phyloP scores from a whole-genome alignment of 2,113 vertebrate genomes.

The Galemys pyrenaicus region DNA sequence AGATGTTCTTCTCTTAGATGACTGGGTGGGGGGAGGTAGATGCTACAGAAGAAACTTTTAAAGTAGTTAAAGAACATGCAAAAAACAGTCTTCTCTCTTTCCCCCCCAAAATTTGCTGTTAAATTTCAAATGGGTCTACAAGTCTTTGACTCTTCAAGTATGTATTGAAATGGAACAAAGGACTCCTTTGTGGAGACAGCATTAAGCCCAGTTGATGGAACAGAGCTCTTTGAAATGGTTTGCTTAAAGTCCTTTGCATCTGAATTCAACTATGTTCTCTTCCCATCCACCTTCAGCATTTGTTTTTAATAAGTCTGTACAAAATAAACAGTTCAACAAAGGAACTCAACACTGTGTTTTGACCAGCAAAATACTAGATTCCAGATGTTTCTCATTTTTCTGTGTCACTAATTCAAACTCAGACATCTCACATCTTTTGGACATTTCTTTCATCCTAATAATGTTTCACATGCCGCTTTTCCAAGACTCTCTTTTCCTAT shows the following conservation, averaged over 20 bases:
- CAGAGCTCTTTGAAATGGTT: conserved; percentile 43
- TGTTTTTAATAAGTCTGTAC: conserved; percentile 68
- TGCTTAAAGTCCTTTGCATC: conserved; percentile 19
- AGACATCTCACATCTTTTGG: conserved; percentile 50
- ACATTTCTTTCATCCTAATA: conserved; percentile 7
- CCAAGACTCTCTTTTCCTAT: neutral
- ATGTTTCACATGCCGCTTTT: neutral
- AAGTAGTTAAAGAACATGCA: conserved; percentile 33
- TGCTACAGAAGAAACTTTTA: neutral
- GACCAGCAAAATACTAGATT: conserved; percentile 56
- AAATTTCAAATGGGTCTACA: conserved; percentile 26
- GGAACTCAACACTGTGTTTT: neutral
- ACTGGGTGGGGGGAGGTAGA: no score
- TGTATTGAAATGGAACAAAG: conserved; percentile 50
- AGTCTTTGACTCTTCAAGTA: conserved; percentile 26
- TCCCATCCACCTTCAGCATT: conserved; percentile 51
- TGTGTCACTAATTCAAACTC: conserved; percentile 16
- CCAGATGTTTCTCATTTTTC: conserved; percentile 74
- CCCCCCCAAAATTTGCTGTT: neutral
- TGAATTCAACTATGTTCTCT: conserved; percentile 12
- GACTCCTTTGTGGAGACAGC: neutral
- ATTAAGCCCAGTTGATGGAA: neutral
- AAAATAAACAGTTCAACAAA: conserved; percentile 65
- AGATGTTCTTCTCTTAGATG: neutral
- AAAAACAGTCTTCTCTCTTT: neutral